A percentile compares a stretch with the other conserved stretches of the same genome.
phyloP scores from a whole-genome alignment of 2,888 invertebrate species.

The Unio pictorum region DNA sequence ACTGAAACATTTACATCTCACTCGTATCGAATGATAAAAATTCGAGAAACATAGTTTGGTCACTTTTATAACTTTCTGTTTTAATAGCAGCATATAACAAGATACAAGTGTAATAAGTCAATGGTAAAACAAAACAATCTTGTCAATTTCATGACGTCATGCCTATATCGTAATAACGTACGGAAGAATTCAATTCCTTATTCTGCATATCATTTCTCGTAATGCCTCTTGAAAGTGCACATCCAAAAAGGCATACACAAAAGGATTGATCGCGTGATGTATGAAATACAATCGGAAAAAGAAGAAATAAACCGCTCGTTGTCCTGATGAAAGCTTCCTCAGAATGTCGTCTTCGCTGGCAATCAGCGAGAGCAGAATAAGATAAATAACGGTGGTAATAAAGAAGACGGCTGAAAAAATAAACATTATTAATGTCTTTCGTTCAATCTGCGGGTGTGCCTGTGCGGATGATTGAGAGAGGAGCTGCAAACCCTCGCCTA shows the following conservation, averaged over 20 bases:
- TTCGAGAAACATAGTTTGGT: too few species aligned
- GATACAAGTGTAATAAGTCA: too few species aligned
- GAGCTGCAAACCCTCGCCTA: too few species aligned
- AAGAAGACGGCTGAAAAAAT: slow-evolving; percentile 23
- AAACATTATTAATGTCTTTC: slow-evolving; percentile 25
- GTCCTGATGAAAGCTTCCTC: slow-evolving; percentile 1
- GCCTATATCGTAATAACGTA: too few species aligned
- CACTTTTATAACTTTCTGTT: too few species aligned
- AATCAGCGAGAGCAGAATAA: slow-evolving; percentile 20
- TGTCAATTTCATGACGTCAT: too few species aligned
- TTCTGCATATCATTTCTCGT: neutral
- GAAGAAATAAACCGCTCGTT: slow-evolving; percentile 23
- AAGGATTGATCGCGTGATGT: slow-evolving; percentile 28
- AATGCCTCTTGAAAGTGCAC: slow-evolving; percentile 20
- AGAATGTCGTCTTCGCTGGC: slow-evolving; percentile 16
- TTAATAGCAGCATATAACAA: too few species aligned
- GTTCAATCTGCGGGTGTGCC: slow-evolving; percentile 2
- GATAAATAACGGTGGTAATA: slow-evolving; percentile 20
- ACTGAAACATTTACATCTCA: too few species aligned
- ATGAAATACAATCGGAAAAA: slow-evolving; percentile 33
- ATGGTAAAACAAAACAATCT: too few species aligned
- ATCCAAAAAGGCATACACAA: slow-evolving; percentile 27
- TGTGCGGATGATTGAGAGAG: neutral
- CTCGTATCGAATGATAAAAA: too few species aligned
- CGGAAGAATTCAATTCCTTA: too few species aligned